Evolutionary conservation across 2,888 invertebrate species (phyloP).

Genomic region (Pollenia angustigena): DNA sequence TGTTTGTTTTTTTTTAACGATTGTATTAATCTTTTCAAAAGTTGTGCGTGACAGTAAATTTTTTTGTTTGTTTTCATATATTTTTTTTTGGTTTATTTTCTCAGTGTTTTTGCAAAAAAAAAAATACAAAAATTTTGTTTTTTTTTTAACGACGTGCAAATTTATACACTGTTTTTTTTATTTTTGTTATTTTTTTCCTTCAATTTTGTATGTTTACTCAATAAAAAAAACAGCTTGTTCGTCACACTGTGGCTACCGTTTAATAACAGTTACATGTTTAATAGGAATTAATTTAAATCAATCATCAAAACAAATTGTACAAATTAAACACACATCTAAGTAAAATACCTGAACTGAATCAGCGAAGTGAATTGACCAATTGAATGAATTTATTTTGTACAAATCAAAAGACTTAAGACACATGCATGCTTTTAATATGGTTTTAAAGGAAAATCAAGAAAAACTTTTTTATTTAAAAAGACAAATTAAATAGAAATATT

Average conservation of each 20-base stretch:
- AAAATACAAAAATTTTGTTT: constrained; percentile 15
- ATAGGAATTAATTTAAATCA: constrained; percentile 34
- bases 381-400: not conserved
- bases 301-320: constrained; percentile 23
- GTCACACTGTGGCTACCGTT: constrained; percentile 33
- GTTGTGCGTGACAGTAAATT: constrained; percentile 32
- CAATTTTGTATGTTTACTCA: not conserved
- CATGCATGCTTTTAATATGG: constrained; percentile 17
- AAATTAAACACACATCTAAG: not conserved
- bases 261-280: constrained; percentile 28
- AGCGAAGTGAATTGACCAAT: too few species aligned
- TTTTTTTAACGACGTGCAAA: constrained; percentile 54
- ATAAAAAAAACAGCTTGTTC: not conserved
- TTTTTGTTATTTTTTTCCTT: not conserved
- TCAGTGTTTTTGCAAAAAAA: not conserved
- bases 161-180: constrained; percentile 49
- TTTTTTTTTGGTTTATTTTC: too few species aligned
- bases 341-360: not conserved
- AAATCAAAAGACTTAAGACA: constrained; percentile 63
- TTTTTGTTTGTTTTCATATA: not conserved
- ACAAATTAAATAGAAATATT: too few species aligned
- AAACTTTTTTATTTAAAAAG: not conserved
- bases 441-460: not conserved
- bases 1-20: not conserved
- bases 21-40: constrained; percentile 2